Percentiles rank a stretch among this genome's conserved stretches.
Conservation (phyloP, 2,113 vertebrate species). For the Neogobius melanostomus region DNA sequence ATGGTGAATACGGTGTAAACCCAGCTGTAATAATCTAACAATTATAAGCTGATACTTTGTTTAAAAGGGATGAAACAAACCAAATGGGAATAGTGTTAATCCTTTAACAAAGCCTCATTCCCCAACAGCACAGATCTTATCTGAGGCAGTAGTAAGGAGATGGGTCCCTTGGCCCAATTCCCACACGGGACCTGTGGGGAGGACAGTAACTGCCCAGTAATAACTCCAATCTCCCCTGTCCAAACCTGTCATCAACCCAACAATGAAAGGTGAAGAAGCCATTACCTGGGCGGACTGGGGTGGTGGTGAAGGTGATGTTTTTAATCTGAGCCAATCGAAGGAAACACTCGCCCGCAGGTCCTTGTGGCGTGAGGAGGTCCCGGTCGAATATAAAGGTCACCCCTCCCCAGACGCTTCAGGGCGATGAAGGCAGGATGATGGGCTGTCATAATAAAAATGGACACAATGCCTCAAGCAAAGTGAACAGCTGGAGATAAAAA, state of each 20-base stretch:
- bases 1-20: too few relatives aligned
- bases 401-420: slow-evolving; percentile 30
- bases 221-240: neutral
- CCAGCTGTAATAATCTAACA: neutral
- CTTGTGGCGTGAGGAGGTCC: slow-evolving; percentile 46
- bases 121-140: slow-evolving; percentile 50
- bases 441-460: slow-evolving; percentile 52
- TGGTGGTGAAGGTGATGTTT: slow-evolving; percentile 33
- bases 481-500: slow-evolving; percentile 31
- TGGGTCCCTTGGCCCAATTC: slow-evolving; percentile 44
- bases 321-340: slow-evolving; percentile 37
- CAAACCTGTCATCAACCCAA: neutral
- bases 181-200: slow-evolving; percentile 23
- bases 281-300: slow-evolving; percentile 18
- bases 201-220: neutral
- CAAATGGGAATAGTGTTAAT: slow-evolving; percentile 26
- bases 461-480: slow-evolving; percentile 30
- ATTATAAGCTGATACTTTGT: slow-evolving; percentile 5
- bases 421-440: slow-evolving; percentile 52
- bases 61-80: slow-evolving; percentile 12
- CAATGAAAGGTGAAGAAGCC: slow-evolving; percentile 5
- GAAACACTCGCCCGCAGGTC: slow-evolving; percentile 25
- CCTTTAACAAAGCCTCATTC: slow-evolving; percentile 35
- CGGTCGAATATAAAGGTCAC: slow-evolving; percentile 39
- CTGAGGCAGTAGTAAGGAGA: slow-evolving; percentile 35